Conservation (phyloP, 2,888 invertebrate species). For the Anorthoa munda region DNA sequence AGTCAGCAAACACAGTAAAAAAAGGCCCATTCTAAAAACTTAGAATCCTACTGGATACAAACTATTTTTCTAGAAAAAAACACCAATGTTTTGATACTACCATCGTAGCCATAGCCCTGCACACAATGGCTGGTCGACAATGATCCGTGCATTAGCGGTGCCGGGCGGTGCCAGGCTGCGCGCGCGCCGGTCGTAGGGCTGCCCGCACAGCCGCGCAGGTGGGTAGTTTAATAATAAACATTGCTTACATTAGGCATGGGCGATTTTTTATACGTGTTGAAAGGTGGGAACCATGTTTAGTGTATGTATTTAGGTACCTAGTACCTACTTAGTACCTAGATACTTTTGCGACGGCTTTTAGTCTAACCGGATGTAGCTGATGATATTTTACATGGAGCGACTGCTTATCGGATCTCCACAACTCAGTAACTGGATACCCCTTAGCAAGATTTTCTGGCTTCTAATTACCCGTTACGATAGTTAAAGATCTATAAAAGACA, state of each 20-base stretch:
- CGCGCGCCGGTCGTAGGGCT: slow-evolving; percentile 69
- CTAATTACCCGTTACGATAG: too few species aligned
- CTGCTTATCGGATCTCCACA: too few species aligned
- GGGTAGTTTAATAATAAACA: neutral
- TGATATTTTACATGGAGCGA: too few species aligned
- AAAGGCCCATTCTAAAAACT: too few species aligned
- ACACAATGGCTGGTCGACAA: slow-evolving; percentile 64
- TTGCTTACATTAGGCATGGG: neutral
- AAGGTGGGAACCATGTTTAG: neutral
- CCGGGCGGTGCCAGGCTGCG: slow-evolving; percentile 70
- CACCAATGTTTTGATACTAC: slow-evolving; percentile 42
- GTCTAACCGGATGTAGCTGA: too few species aligned
- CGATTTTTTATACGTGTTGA: neutral
- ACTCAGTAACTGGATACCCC: too few species aligned
- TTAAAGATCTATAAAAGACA: too few species aligned
- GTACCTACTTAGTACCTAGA: too few species aligned
- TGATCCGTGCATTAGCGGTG: slow-evolving; percentile 67
- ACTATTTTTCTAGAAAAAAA: slow-evolving; percentile 4
- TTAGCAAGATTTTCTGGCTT: too few species aligned
- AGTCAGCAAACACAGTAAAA: too few species aligned
- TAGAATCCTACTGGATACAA: too few species aligned
- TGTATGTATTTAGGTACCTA: neutral
- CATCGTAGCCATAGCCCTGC: slow-evolving; percentile 46
- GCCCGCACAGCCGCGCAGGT: slow-evolving; percentile 18
- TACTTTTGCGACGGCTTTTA: too few species aligned